A percentile compares a stretch with the other conserved stretches of the same genome.
Conservation (phyloP, 1,140 invertebrate genomes). For the Macrobrachium rosenbergii region DNA sequence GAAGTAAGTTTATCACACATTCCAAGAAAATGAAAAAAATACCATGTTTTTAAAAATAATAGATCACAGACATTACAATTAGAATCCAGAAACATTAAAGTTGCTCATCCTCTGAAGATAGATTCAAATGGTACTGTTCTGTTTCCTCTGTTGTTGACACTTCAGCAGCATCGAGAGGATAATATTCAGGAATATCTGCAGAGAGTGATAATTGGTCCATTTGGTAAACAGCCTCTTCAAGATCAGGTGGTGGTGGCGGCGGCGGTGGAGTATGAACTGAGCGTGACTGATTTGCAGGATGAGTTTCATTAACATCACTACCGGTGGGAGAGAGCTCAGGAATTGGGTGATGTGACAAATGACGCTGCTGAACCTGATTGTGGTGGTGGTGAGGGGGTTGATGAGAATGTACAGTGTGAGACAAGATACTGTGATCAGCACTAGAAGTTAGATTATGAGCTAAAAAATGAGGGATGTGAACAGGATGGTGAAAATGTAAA, state of each 20-base stretch:
- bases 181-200: constrained; percentile 51
- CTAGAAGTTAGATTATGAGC: background rate
- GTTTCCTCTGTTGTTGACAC: constrained; percentile 46
- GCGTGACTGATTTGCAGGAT: background rate
- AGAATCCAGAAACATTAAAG: constrained; percentile 1
- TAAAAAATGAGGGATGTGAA: background rate
- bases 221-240: constrained; percentile 45
- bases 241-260: constrained; percentile 1
- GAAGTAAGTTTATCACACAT: too few species aligned
- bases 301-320: constrained; percentile 5
- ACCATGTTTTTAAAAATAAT: background rate
- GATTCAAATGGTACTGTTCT: constrained; percentile 58
- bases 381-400: constrained; percentile 4
- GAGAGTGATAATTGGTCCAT: constrained; percentile 46
- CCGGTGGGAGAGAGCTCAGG: background rate
- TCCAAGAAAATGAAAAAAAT: constrained; percentile 10
- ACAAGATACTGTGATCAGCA: background rate
- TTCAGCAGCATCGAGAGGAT: constrained; percentile 40
- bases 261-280: background rate
- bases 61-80: constrained; percentile 20
- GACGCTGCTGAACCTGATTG: constrained; percentile 17
- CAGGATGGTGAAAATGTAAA: constrained; percentile 23
- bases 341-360: background rate
- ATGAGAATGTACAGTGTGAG: constrained; percentile 3
- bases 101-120: constrained; percentile 54